These are phyloP conservation scores for Athalia cordata DNA, from an alignment of 2,888 invertebrate genomes.

Conservation along the genomic window DNA sequence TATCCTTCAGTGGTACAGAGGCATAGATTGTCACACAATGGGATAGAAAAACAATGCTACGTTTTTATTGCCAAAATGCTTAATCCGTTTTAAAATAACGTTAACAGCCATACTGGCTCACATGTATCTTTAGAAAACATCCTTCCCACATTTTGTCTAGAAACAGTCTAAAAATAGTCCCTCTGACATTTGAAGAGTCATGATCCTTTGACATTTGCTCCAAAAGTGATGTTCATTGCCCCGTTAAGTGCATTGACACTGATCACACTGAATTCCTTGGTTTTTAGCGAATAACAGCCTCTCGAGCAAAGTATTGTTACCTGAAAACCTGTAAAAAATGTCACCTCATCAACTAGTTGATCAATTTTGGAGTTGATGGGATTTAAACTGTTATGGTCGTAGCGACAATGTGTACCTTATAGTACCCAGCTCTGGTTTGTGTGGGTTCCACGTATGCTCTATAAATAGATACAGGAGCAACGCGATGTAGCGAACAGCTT, in stretches of 20 bases:
- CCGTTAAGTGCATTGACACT: conserved; percentile 29
- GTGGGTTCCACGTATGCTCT: conserved; percentile 61
- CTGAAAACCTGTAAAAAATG: not conserved
- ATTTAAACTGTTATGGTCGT: conserved; percentile 38
- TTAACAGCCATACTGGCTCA: not conserved
- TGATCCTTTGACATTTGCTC: conserved; percentile 67
- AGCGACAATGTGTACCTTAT: conserved; percentile 53
- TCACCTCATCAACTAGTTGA: not conserved
- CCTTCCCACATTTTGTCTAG: conserved; percentile 30
- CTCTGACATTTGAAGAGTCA: conserved; percentile 62
- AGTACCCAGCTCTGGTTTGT: conserved; percentile 58
- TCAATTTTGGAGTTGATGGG: not conserved
- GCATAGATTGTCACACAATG: conserved; percentile 1
- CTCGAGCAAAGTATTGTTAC: not conserved
- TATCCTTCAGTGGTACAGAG: conserved; percentile 1
- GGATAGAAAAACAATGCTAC: conserved; percentile 8
- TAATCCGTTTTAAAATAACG: conserved; percentile 23
- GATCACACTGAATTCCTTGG: not conserved
- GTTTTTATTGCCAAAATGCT: conserved; percentile 18
- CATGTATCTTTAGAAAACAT: conserved; percentile 10
- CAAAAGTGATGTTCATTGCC: conserved; percentile 3
- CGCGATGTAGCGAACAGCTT: conserved; percentile 61
- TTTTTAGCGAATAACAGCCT: too few species aligned
- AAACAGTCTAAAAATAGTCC: conserved; percentile 64
- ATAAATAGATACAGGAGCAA: conserved; percentile 63